Base-by-base conservation (phyloP, 2,888 invertebrate species). In the Esperia sulphurella region DNA sequence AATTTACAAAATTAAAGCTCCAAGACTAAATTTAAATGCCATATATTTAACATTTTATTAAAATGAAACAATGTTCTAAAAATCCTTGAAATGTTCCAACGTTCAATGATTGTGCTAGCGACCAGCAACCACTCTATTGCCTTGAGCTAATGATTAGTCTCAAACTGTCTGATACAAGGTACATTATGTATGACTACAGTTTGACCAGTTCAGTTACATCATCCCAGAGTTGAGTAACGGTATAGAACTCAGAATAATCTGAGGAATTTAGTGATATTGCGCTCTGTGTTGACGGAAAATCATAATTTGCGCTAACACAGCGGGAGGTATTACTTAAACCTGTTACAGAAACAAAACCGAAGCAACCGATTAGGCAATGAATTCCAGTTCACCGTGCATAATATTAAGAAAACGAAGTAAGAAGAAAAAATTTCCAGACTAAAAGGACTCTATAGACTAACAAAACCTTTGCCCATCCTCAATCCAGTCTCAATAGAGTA, bases 71-170 rank as follows among this genome's bases (percentile, higher is more conserved):
- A 49, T 46, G 13, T 37, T 43, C 37, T 13, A 13, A 39, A 44
- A 58, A 63, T 61, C 67, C 68, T 67, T 68, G 65, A 47, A 54
- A 49, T 51, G 43, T 41, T 46, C 49, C 49, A 49, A 52, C 49
- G 21, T 47, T 54, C 49, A 50, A 57, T 53, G 54, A 39, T 45
- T 45, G 39, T 14, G 39, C 28, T 14, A 56, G 54, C 58, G n/a
- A 35, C 35, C 35, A 35, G n/a, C 51, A 49, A 37, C 60, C 68
- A 55, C 70, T 84, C 84, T 78, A 79, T 79, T 72, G 75, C 85
- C 85, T 84, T 85, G 84, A 79, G 65, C 62, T 52, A 72, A 66
- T 67, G 72, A 79, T 76, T 76, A 72, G 69, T 66, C 62, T 70
- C 63, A 56, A 71, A 75, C 71, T 68, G 65, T 67, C 54, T 55